Evolutionary conservation across 2,113 vertebrate species (phyloP).

Genomic region (Diadophis punctatus): DNA sequence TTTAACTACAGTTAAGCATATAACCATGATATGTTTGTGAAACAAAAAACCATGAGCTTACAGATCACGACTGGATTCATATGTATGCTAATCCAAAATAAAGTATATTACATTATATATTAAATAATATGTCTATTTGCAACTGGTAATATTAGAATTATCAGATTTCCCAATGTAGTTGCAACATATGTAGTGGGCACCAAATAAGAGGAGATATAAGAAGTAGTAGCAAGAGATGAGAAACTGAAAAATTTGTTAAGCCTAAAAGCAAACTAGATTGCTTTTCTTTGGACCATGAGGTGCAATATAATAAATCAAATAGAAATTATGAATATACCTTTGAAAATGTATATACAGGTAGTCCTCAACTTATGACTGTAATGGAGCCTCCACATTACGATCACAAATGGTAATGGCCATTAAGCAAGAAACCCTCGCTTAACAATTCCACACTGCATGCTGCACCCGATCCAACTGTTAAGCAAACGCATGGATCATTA

Average conservation of each 20-base stretch:
- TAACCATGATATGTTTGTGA: background rate
- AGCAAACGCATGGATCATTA: background rate
- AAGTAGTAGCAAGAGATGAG: background rate
- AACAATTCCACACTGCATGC: background rate
- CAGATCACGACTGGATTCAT: background rate
- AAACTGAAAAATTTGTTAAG: background rate
- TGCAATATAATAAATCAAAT: conserved; percentile 17
- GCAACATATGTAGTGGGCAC: background rate
- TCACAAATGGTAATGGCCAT: background rate
- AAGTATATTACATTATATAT: background rate
- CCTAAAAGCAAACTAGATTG: background rate
- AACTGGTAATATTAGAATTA: background rate
- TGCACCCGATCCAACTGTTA: background rate
- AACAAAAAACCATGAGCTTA: background rate
- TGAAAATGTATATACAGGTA: background rate
- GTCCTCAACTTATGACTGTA: background rate
- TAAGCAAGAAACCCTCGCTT: background rate
- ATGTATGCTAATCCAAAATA: background rate
- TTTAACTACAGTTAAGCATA: background rate
- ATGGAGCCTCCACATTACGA: background rate
- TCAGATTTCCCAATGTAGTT: background rate
- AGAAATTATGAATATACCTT: conserved; percentile 13
- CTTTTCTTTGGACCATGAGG: background rate
- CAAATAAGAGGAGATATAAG: background rate
- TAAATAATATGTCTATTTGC: background rate